Evolutionary conservation across 2,888 invertebrate species (phyloP).

Genomic region (Pycnomerus fuliginosus): DNA sequence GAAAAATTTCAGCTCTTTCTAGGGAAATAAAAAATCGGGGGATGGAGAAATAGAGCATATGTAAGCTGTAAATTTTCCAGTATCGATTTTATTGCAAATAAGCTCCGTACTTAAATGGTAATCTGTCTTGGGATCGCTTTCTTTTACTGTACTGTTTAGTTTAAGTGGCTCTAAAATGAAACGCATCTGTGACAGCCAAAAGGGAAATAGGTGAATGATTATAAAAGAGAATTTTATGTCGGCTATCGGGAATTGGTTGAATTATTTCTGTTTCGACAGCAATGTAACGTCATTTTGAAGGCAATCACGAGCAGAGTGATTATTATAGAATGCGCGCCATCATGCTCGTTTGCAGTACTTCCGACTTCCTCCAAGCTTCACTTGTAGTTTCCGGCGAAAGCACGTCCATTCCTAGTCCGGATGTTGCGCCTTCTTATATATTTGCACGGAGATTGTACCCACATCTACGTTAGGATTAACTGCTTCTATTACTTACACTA

Average conservation of each 20-base stretch:
- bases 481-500: slow-evolving; percentile 30
- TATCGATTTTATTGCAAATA: slow-evolving; percentile 50
- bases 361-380: slow-evolving; percentile 49
- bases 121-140: slow-evolving; percentile 39
- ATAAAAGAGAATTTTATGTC: slow-evolving; percentile 1
- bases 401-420: slow-evolving; percentile 38
- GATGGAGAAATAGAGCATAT: too few relatives aligned
- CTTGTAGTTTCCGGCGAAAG: slow-evolving; percentile 44
- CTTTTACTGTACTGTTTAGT: slow-evolving; percentile 35
- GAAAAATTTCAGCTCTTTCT: too few relatives aligned
- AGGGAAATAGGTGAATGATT: too few relatives aligned
- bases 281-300: slow-evolving; percentile 17
- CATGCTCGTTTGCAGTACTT: slow-evolving; percentile 41
- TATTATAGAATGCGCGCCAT: slow-evolving; percentile 32
- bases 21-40: too few relatives aligned
- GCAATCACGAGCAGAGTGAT: slow-evolving; percentile 30
- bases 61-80: slow-evolving; percentile 46
- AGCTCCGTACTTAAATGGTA: slow-evolving; percentile 38
- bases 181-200: slow-evolving; percentile 30
- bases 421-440: slow-evolving; percentile 41
- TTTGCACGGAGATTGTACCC: slow-evolving; percentile 42
- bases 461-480: slow-evolving; percentile 38
- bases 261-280: slow-evolving; percentile 2
- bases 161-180: slow-evolving; percentile 29
- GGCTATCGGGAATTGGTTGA: background rate